phyloP scores from a whole-genome alignment of 1,140 invertebrate species.

The Conus betulinus region DNA sequence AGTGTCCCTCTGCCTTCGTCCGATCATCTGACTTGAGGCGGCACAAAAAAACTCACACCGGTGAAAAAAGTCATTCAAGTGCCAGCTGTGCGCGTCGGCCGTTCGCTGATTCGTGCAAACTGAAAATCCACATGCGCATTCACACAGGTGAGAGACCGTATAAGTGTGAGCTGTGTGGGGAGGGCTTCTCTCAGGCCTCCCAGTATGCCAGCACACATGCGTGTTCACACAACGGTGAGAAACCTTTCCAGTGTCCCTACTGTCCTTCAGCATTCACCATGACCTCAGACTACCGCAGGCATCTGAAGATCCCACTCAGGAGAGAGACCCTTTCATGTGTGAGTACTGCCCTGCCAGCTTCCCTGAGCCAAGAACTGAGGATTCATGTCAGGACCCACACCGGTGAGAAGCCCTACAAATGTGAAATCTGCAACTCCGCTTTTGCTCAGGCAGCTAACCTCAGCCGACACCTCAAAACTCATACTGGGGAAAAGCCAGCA shows the following conservation, averaged over 20 bases:
- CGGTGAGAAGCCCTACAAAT: conserved; percentile 27
- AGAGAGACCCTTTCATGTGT: conserved; percentile 28
- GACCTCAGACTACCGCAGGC: background rate
- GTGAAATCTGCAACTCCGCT: conserved; percentile 17
- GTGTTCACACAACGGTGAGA: conserved; percentile 26
- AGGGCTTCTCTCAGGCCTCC: background rate
- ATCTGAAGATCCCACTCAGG: conserved; percentile 8
- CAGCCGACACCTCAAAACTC: conserved; percentile 5
- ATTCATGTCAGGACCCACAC: conserved; percentile 25
- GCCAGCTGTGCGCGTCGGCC: conserved; percentile 50
- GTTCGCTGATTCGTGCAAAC: conserved; percentile 75
- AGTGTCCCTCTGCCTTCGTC: conserved; percentile 52
- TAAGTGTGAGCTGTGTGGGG: conserved; percentile 28
- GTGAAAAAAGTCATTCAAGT: conserved; percentile 54
- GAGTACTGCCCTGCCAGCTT: conserved; percentile 25
- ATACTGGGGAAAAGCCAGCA: conserved; percentile 21
- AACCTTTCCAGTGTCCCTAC: conserved; percentile 7
- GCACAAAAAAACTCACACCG: conserved; percentile 55
- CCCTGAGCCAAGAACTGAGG: conserved; percentile 82
- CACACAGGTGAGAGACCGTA: conserved; percentile 77
- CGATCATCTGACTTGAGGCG: conserved; percentile 74
- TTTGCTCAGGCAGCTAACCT: conserved; percentile 20
- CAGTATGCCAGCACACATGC: conserved; percentile 7
- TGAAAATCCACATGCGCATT: conserved; percentile 71
- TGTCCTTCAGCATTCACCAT: background rate